Base-by-base conservation (phyloP, 2,797 vertebrate species). In the Poeciliopsis infans region DNA sequence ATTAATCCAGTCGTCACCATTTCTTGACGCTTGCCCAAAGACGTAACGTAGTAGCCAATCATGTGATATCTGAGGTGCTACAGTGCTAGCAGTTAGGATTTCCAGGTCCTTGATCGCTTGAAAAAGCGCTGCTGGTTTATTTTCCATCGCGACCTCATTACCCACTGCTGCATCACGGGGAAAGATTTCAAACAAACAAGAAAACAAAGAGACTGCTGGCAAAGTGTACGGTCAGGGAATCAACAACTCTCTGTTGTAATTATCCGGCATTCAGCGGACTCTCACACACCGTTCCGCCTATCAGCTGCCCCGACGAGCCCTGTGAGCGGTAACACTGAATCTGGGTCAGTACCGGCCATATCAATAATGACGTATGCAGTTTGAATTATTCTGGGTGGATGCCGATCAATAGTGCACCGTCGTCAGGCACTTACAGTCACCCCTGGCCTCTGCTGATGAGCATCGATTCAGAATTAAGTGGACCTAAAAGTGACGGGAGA, bases 341-440 rank as follows among this genome's bases (percentile, higher is more conserved):
- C 78, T 81, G 77, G 85, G 84, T 86, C 86, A 84, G 82, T 74
- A 85, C 72, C 73, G 64, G 74, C 68, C 91, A 93, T 90, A 94
- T 90, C 86, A 86, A 94, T 89, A 90, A 92, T 90, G 88, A 86
- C 89, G 89, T 88, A 88, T 78, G 86, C 79, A 77, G 85, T 90
- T 91, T 91, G 89, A 93, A 94, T 93, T 80, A 92, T 89, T 84
- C 86, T 89, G 78, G 85, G 74, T 77, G 82, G 80, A 78, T 73
- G 74, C 79, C 78, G 85, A 95, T 95, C 93, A 85, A 95, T 95
- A 82, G 72, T 64, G 83, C 80, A 83, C 83, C 86, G 87, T 90
- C 88, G 85, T 91, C 89, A 85, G 78, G 84, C 80, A 78, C 90
- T 84, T 90, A 91, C 64, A 25, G 84, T 90, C 91, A 91, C 92